Evolutionary conservation across 30 jellyfish, hydroid and myxozoan species (phyloP).

Genomic region (Cassiopea andromeda): DNA sequence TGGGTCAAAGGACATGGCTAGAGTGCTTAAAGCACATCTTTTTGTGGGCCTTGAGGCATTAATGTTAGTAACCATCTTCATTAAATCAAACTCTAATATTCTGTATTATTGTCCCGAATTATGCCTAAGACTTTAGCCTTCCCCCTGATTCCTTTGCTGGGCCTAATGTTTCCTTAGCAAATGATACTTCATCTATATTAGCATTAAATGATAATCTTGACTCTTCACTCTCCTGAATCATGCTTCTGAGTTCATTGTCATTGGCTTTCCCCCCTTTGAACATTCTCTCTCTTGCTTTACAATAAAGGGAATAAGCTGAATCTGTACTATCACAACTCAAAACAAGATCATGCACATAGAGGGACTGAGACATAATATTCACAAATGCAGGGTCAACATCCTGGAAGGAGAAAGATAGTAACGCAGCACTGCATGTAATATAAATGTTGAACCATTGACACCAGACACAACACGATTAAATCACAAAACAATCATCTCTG

Average conservation of each 20-base stretch:
- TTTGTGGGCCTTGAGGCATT: neutral
- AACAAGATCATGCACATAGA: constrained; percentile 38
- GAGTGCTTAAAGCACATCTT: neutral
- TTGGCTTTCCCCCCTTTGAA: constrained; percentile 49
- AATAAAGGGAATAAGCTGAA: constrained; percentile 16
- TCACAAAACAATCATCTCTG: constrained; percentile 15
- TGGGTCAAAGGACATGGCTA: neutral
- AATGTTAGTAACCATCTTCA: neutral
- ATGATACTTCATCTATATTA: neutral
- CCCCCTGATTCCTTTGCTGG: neutral
- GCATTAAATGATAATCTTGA: neutral
- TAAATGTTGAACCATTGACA: constrained; percentile 43
- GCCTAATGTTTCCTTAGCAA: constrained; percentile 18
- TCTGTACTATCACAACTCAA: neutral
- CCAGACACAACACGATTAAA: constrained; percentile 43
- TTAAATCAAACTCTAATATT: neutral
- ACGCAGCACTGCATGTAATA: constrained; percentile 46
- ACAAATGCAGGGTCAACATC: constrained; percentile 55
- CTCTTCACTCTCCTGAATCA: constrained; percentile 14
- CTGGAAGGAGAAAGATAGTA: constrained; percentile 14
- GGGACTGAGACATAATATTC: constrained; percentile 5
- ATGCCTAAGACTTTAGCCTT: constrained; percentile 7
- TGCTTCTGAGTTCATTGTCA: constrained; percentile 5
- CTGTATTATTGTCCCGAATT: constrained; percentile 2
- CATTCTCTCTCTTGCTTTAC: constrained; percentile 60